Evolutionary conservation across 64 coral and sea anemone species (phyloP).

Genomic region (Montipora efflorescens): DNA sequence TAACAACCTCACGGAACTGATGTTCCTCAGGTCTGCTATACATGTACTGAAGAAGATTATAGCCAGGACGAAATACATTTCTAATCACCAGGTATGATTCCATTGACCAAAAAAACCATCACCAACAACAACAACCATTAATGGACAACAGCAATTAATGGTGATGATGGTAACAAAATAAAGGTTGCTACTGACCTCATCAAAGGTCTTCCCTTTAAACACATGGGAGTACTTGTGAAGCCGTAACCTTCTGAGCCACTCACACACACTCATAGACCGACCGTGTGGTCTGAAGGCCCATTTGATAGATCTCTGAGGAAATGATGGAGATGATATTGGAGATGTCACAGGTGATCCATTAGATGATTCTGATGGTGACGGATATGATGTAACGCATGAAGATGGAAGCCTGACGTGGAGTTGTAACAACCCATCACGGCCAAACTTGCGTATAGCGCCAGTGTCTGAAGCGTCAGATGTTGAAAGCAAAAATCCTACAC

Average conservation of each 20-base stretch:
- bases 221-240: conserved; percentile 85
- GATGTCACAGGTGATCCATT: conserved; percentile 51
- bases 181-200: conserved; percentile 62
- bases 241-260: conserved; percentile 86
- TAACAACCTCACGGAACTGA: no score
- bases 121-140: no score
- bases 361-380: conserved; percentile 64
- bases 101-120: no score
- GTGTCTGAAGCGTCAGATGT: background rate
- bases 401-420: conserved; percentile 13
- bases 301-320: conserved; percentile 58
- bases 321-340: conserved; percentile 23
- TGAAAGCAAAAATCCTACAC: background rate
- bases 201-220: conserved; percentile 81
- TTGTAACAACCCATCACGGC: background rate
- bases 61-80: no score
- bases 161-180: background rate
- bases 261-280: conserved; percentile 69
- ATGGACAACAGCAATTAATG: background rate
- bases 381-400: conserved; percentile 33
- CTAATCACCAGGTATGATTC: no score
- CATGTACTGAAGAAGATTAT: no score
- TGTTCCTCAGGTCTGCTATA: no score
- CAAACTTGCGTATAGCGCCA: background rate
- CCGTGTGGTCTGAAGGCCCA: conserved; percentile 63